A percentile compares a stretch with the other conserved stretches of the same genome.
Conservation (phyloP, 2,888 invertebrate genomes). For the Pegoplata infirma region DNA sequence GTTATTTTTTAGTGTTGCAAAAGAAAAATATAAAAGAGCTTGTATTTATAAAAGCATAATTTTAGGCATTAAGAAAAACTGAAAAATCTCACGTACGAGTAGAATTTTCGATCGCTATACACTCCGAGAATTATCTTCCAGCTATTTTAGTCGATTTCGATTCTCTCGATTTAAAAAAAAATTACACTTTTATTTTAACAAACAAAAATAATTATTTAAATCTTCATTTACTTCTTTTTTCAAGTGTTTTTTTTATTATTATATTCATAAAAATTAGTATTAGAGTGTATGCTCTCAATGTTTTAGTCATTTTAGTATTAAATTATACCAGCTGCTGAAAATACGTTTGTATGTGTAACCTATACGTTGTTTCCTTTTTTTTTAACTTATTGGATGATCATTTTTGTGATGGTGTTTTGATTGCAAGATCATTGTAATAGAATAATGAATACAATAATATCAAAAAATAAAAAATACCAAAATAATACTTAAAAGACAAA, state of each 20-base stretch:
- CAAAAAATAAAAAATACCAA: constrained; percentile 8
- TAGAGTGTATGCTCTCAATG: constrained; percentile 61
- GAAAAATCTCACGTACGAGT: too few species aligned
- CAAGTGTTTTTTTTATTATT: constrained; percentile 38
- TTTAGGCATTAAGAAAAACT: too few species aligned
- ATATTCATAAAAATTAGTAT: constrained; percentile 26
- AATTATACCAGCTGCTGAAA: constrained; percentile 62
- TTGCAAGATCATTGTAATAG: constrained; percentile 35
- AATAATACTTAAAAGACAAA: background rate
- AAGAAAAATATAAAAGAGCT: too few species aligned
- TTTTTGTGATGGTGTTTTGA: constrained; percentile 56
- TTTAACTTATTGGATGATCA: constrained; percentile 47
- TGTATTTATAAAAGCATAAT: too few species aligned
- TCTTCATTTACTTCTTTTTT: background rate
- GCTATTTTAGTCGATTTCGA: too few species aligned
- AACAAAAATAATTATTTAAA: too few species aligned
- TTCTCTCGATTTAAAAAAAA: too few species aligned
- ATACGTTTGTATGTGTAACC: constrained; percentile 61
- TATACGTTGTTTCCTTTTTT: constrained; percentile 33
- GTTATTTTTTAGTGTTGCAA: too few species aligned
- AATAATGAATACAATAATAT: constrained; percentile 15
- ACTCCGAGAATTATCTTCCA: too few species aligned
- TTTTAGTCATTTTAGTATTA: constrained; percentile 42
- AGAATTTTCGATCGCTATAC: too few species aligned
- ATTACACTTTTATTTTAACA: too few species aligned